Conservation (phyloP, 2,113 vertebrate genomes). For the Saiga tatarica region DNA sequence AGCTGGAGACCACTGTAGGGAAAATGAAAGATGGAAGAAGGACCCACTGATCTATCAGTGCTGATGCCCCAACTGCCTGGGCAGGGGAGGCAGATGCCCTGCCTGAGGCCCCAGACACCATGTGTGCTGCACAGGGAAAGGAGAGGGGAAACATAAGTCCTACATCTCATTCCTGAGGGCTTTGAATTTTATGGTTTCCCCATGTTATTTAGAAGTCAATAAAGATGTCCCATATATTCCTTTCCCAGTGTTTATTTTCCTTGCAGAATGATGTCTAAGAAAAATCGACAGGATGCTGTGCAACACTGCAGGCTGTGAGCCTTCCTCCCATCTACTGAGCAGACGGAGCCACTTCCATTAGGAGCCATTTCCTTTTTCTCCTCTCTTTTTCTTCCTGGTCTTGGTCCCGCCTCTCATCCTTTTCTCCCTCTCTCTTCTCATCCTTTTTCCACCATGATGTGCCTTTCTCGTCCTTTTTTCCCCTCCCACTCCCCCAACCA, state of each 20-base stretch:
- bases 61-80: not conserved
- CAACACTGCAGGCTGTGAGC: not conserved
- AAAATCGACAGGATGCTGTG: not conserved
- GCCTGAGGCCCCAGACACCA: rapidly evolving
- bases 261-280: not conserved
- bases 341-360: rapidly evolving
- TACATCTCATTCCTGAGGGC: not conserved
- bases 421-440: too few relatives aligned
- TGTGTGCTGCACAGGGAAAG: rapidly evolving
- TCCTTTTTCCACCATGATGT: not conserved
- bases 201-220: not conserved
- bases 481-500: not conserved
- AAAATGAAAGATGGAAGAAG: not conserved
- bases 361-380: not conserved
- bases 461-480: not conserved
- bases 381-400: not conserved
- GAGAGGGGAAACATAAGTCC: not conserved
- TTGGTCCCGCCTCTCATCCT: not conserved
- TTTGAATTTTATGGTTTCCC: not conserved
- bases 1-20: not conserved
- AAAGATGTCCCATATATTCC: not conserved
- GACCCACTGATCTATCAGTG: not conserved
- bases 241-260: not conserved
- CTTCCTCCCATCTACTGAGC: not conserved
- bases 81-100: not conserved